Evolutionary conservation across 2,797 vertebrate species (phyloP), one percentile per base, ranked within the genome.

Genomic region (Poecilia velifera): DNA sequence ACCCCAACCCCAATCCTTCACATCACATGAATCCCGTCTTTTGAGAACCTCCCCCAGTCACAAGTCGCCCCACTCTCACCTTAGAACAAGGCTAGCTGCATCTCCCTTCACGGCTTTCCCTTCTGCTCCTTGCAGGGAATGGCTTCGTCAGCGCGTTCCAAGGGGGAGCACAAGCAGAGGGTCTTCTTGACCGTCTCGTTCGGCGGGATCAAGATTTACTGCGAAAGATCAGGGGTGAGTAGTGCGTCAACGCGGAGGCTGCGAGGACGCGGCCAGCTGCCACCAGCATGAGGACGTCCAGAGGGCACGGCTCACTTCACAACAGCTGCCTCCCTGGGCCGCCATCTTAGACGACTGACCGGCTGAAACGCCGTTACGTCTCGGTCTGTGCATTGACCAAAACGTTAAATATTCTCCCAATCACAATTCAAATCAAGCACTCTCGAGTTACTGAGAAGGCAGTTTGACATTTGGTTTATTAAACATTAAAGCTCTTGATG

Each of bases 221-320:
- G 99, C 86, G 98, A 99, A 92, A 97, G 98, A 96, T 98, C 97
- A 82, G 98, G 98, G 96, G 98, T 99, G 95, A 98, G 98, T 97
- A 84, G 86, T 90, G 83, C 78, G 89, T 88, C 80, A 79, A 76
- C 6, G 39, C 1, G 72, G 80, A 79, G 7, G 49, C 79, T 0
- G 64, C 1, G 64, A 77, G 82, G 80, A 76, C 66, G 80, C 78
- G 4, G 86, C 87, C 92, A 94, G 92, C 88, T 90, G 89, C 87
- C 78, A 64, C 39, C 51, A n/a, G 73, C 18, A 46, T 68, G 84
- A 82, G 91, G 91, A 92, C 91, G 84, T 84, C 90, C 88, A 88
- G 89, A 87, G 91, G 88, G 90, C 89, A 86, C 59, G 57, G 73
- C 86, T 87, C 86, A 88, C 59, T 89, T 87, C 90, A 86, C 89